Evolutionary conservation across 1,140 invertebrate species (phyloP), one percentile per base, ranked within the genome.

Genomic region (Caenorhabditis briggsae): DNA sequence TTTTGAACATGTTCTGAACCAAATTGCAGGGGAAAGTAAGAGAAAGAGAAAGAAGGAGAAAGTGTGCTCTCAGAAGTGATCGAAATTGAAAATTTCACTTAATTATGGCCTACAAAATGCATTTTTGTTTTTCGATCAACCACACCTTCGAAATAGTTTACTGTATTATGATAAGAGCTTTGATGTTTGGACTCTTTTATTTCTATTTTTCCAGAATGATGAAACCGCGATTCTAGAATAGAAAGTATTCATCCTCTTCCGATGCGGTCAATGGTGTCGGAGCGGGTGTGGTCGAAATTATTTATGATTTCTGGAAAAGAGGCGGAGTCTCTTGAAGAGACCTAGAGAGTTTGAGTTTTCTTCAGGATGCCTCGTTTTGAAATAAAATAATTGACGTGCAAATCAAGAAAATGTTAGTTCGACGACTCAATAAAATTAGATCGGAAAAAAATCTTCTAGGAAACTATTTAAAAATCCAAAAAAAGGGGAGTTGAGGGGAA

Each of bases 1-100:
- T 78, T 78, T 78, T 25, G 70, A 78, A 78, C 70, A 78, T 78
- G 70, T 78, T 78, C 70, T 50, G 46, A 53, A 78, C 46, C 70
- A 53, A 78, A 78, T 53, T 78, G 70, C 23, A 53, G 46, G 23
- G 5, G 8, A 46, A 18, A 33, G n/a, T 70, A 41, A 70, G 43
- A 33, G 64, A 70, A 9, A 18, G 64, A 43, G 5, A n/a, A n/a
- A n/a, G n/a, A n/a, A n/a, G n/a, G n/a, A n/a, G n/a, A n/a, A n/a
- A n/a, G n/a, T n/a, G n/a, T n/a, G n/a, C n/a, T n/a, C n/a, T n/a
- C n/a, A n/a, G n/a, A n/a, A n/a, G n/a, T n/a, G n/a, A n/a, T n/a
- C n/a, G n/a, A n/a, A 70, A 46, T 11, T 12, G 61, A 46, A 16
- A 46, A 18, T 46, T 70, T 46, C 64, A 70, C 64, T 70, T 70